A percentile compares a stretch with the other conserved stretches of the same genome.
Conservation (phyloP, 2,113 vertebrate genomes). For the Peromyscus maniculatus region DNA sequence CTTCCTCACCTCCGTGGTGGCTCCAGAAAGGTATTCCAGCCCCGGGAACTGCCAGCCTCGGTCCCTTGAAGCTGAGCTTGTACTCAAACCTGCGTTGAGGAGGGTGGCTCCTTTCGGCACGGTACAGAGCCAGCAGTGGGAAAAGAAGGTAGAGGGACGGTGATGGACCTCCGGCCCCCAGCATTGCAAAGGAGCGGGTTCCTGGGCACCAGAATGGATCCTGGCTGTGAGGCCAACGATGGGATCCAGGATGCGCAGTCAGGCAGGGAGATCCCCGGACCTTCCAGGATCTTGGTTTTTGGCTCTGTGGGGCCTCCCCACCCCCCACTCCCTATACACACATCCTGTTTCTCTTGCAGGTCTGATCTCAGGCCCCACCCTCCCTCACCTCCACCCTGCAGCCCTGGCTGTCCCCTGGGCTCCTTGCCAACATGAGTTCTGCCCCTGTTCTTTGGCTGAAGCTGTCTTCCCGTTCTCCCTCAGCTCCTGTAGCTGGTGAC, state of each 20-base stretch:
- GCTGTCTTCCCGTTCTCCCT: neutral
- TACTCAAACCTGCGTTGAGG: constrained; percentile 81
- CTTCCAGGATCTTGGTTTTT: neutral
- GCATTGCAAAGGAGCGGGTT: constrained; percentile 32
- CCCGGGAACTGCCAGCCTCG: constrained; percentile 68
- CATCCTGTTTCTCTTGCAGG: constrained; percentile 62
- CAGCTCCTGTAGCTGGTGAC: neutral
- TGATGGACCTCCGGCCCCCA: neutral
- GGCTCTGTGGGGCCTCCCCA: neutral
- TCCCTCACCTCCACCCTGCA: neutral
- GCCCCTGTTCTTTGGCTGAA: neutral
- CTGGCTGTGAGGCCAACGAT: constrained; percentile 6
- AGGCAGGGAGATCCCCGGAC: neutral
- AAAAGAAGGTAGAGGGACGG: constrained; percentile 53
- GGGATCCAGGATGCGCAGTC: neutral
- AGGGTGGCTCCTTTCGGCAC: neutral
- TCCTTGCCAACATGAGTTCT: neutral
- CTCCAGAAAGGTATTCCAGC: constrained; percentile 82
- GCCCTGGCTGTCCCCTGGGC: neutral
- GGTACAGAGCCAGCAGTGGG: neutral
- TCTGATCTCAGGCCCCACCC: neutral
- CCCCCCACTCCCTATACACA: neutral
- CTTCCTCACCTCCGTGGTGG: constrained; percentile 80
- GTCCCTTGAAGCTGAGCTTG: constrained; percentile 85
- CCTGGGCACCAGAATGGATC: neutral